phyloP scores from a whole-genome alignment of 2,797 vertebrate genomes.

The Eulemur rubriventer region DNA sequence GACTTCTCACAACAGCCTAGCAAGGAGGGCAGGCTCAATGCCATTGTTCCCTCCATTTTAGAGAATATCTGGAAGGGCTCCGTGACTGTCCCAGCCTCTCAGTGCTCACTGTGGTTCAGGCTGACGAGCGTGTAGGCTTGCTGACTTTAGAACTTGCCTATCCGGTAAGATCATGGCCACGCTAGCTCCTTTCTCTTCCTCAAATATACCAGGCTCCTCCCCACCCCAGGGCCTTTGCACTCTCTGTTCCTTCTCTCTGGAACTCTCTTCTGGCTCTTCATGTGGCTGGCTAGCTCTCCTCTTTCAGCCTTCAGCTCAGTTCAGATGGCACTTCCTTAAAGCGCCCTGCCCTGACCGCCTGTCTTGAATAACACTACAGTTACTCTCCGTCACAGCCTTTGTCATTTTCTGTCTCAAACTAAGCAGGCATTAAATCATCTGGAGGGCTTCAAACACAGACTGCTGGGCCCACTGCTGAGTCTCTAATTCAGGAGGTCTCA shows the following conservation, averaged over 20 bases:
- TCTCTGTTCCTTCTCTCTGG: background rate
- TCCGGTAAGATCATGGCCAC: background rate
- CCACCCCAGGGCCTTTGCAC: background rate
- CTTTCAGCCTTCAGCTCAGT: background rate
- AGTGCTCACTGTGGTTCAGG: rapidly evolving
- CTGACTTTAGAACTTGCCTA: background rate
- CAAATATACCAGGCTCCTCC: background rate
- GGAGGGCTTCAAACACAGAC: background rate
- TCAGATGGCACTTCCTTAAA: background rate
- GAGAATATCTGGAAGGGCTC: background rate
- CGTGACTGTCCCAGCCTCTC: rapidly evolving
- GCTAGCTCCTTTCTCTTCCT: background rate
- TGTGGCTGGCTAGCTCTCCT: background rate
- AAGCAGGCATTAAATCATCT: rapidly evolving
- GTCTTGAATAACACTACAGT: background rate
- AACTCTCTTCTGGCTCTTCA: background rate
- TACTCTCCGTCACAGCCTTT: background rate
- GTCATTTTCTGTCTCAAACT: background rate
- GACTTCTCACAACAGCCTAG: background rate
- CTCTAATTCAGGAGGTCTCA: background rate
- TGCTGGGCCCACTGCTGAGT: background rate
- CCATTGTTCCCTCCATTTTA: background rate
- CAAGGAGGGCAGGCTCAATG: background rate
- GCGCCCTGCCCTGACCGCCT: too few species aligned
- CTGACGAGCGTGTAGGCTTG: background rate